These are phyloP conservation scores for Anoplopoma fimbria DNA, from an alignment of 2,113 vertebrate species.

Conservation along the genomic window DNA sequence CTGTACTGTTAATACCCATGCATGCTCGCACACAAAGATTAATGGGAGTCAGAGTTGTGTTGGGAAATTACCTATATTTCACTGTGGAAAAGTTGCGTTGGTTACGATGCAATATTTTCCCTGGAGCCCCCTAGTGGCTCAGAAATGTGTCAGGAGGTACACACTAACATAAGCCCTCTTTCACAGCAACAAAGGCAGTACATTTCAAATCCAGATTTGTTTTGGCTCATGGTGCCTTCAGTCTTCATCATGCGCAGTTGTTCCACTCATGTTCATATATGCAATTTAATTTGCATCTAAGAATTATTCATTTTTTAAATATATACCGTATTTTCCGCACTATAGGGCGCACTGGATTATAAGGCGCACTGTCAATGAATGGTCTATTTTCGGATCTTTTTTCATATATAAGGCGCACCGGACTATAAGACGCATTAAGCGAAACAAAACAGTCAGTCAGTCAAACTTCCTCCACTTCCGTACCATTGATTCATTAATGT, in stretches of 20 bases:
- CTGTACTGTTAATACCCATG: background rate
- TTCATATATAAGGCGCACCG: too few species aligned
- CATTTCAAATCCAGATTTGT: slow-evolving; percentile 34
- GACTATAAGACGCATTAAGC: too few species aligned
- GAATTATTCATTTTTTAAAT: background rate
- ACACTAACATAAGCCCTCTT: slow-evolving; percentile 32
- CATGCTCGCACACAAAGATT: slow-evolving; percentile 24
- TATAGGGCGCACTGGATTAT: too few species aligned
- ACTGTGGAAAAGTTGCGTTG: slow-evolving; percentile 30
- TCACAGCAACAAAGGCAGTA: slow-evolving; percentile 23
- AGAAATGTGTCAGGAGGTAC: slow-evolving; percentile 48
- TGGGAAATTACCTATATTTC: slow-evolving; percentile 38
- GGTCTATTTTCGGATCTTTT: too few species aligned
- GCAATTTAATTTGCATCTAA: slow-evolving; percentile 1
- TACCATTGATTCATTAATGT: too few species aligned
- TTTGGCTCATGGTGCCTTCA: slow-evolving; percentile 21
- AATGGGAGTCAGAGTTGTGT: slow-evolving; percentile 21
- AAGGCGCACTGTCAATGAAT: too few species aligned
- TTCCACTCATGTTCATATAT: slow-evolving; percentile 6
- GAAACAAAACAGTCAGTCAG: too few species aligned
- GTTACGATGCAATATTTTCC: slow-evolving; percentile 40
- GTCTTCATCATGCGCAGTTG: slow-evolving; percentile 22
- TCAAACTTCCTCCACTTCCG: too few species aligned
- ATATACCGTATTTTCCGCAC: too few species aligned
- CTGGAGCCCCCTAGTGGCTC: slow-evolving; percentile 52